Percentiles rank a stretch among this genome's conserved stretches.
phyloP scores from a whole-genome alignment of 2,113 vertebrate species.

The Calypte anna region DNA sequence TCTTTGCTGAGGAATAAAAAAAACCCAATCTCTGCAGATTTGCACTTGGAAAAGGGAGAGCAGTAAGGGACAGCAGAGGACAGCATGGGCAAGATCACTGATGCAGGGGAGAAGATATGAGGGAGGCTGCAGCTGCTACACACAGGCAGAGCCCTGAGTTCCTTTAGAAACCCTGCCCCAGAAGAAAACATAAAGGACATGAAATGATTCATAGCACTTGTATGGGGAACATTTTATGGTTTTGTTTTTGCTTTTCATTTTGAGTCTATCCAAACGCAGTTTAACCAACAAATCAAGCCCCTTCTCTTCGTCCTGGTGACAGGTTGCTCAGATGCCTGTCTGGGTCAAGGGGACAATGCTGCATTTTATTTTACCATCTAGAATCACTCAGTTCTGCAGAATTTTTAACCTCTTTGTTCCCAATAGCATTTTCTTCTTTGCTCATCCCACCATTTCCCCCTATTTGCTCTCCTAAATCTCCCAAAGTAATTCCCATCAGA shows the following conservation, averaged over 20 bases:
- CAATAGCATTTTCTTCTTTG: not conserved
- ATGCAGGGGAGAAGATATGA: not conserved
- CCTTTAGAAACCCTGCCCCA: not conserved
- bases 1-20: not conserved
- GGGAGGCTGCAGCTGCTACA: not conserved
- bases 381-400: not conserved
- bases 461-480: not conserved
- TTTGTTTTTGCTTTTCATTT: slow-evolving; percentile 31
- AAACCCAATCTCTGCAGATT: not conserved
- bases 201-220: slow-evolving; percentile 30
- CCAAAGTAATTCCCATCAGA: not conserved
- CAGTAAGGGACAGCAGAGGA: not conserved
- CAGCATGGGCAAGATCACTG: not conserved
- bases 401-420: slow-evolving; percentile 23
- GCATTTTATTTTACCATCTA: not conserved
- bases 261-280: not conserved
- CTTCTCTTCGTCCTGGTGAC: slow-evolving; percentile 20
- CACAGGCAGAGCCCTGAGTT: not conserved
- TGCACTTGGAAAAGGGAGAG: not conserved
- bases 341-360: slow-evolving; percentile 26
- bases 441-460: not conserved
- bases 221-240: not conserved
- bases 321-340: slow-evolving; percentile 33
- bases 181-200: not conserved
- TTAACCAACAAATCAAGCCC: slow-evolving; percentile 26